These are phyloP conservation scores for Smittia sp. DNA, from an alignment of 2,888 invertebrate species.

Conservation along the genomic window DNA sequence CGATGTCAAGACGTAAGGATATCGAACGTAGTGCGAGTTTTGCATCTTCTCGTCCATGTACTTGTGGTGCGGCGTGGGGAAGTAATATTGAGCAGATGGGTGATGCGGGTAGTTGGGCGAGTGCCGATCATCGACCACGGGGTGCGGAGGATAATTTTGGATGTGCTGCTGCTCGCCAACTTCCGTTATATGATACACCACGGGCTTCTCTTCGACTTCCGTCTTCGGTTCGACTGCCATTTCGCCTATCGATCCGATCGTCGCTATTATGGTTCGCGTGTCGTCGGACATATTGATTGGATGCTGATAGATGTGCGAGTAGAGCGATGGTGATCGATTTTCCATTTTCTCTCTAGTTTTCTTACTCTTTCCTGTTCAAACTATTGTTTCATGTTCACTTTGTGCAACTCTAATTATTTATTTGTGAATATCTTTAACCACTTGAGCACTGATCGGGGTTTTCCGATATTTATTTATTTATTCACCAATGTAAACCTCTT, in stretches of 20 bases:
- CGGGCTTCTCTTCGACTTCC: slow-evolving; percentile 23
- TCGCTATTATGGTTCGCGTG: slow-evolving; percentile 23
- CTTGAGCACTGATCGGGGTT: slow-evolving; percentile 9
- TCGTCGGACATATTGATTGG: not conserved
- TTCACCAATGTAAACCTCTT: slow-evolving; percentile 38
- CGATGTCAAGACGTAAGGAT: slow-evolving; percentile 35
- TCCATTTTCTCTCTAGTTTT: slow-evolving; percentile 9
- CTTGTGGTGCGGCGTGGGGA: slow-evolving; percentile 6
- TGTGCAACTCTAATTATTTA: slow-evolving; percentile 11
- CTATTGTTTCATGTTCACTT: not conserved
- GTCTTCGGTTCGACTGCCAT: slow-evolving; percentile 24
- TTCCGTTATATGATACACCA: slow-evolving; percentile 32
- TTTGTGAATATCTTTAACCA: slow-evolving; percentile 16
- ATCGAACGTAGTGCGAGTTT: slow-evolving; percentile 23
- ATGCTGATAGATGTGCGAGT: not conserved
- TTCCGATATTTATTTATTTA: slow-evolving; percentile 36
- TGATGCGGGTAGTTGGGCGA: slow-evolving; percentile 32
- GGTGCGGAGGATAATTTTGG: slow-evolving; percentile 35
- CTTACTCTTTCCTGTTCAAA: not conserved
- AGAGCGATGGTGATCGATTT: not conserved
- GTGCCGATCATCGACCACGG: slow-evolving; percentile 34
- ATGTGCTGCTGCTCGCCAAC: slow-evolving; percentile 7
- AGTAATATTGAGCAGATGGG: slow-evolving; percentile 24
- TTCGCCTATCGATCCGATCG: slow-evolving; percentile 12
- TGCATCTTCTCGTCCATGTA: slow-evolving; percentile 26